Percentiles rank a stretch among this genome's conserved stretches.
phyloP scores from a whole-genome alignment of 2,797 vertebrate species.

The Poecilia gillii region DNA sequence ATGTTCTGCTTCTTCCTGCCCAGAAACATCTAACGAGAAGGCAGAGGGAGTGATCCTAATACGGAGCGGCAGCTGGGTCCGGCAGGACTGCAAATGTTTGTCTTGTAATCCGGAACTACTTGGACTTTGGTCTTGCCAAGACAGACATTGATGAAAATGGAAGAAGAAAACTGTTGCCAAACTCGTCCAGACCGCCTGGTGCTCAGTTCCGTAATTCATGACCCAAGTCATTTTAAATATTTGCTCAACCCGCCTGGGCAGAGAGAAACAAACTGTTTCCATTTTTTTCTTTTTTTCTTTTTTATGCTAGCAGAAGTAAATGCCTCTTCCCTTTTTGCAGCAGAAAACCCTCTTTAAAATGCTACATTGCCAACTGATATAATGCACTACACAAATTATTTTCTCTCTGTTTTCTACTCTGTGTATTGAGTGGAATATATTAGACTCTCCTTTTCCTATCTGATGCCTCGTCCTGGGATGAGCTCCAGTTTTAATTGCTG shows the following conservation, averaged over 20 bases:
- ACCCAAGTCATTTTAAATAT: constrained; percentile 65
- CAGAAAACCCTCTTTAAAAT: constrained; percentile 49
- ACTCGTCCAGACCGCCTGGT: constrained; percentile 62
- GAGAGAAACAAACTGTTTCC: constrained; percentile 48
- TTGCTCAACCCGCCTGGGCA: constrained; percentile 50
- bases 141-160: constrained; percentile 72
- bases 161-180: constrained; percentile 74
- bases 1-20: constrained; percentile 58
- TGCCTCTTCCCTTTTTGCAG: constrained; percentile 31
- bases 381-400: constrained; percentile 37
- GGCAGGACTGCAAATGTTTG: constrained; percentile 75
- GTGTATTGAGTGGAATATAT: constrained; percentile 30
- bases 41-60: constrained; percentile 76
- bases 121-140: constrained; percentile 69
- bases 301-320: constrained; percentile 44
- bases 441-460: constrained; percentile 27
- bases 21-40: constrained; percentile 69
- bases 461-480: constrained; percentile 62
- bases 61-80: constrained; percentile 66
- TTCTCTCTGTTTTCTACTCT: constrained; percentile 2
- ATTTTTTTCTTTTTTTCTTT: constrained; percentile 25
- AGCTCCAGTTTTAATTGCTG: constrained; percentile 82
- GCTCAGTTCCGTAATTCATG: constrained; percentile 61
- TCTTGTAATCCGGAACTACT: constrained; percentile 72
- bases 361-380: constrained; percentile 15